Evolutionary conservation across 2,797 vertebrate species (phyloP), one percentile per base, ranked within the genome.

Genomic region (Clarias pachynema): DNA sequence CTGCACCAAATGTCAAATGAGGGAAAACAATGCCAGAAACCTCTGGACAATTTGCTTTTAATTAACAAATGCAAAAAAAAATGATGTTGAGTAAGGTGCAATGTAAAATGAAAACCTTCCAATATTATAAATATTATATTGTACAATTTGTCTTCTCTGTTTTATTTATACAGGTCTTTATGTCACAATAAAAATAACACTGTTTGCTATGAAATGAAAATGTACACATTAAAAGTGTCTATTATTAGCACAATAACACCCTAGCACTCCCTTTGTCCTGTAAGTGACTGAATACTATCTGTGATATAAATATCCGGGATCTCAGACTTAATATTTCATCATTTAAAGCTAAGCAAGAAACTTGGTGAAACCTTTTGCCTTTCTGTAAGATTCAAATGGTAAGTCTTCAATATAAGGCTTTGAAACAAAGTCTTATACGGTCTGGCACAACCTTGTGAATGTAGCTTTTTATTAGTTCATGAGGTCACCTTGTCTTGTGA

Each of bases 241-340:
- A 85, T 85, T 74, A 74, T 85, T 85, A 85, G 84, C 8, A 9
- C 22, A 2, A 34, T 29, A 26, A 29, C n/a, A n/a, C n/a, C n/a
- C n/a, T n/a, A n/a, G n/a, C 20, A 62, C 69, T 79, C 73, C 14
- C 63, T 26, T 79, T 69, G 83, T 79, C 63, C 74, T 79, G 74
- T 37, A 62, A 66, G 72, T 22, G 60, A 53, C 44, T 12, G 12
- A 3, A 49, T 74, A 29, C 37, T 66, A 4, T 53, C 40, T n/a
- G 12, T n/a, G 78, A 63, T 79, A 57, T 29, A n/a, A n/a, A n/a
- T 40, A 9, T 37, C 18, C 10, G 8, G 20, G 31, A 37, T 10
- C 1, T 22, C 68, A 22, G 18, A 69, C 18, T 22, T 69, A 37
- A 22, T 20, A 72, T 72, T 72, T 72, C 9, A 44, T 72, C 3